Base-by-base conservation (phyloP, 2,113 vertebrate genomes). In the Gymnogyps californianus region DNA sequence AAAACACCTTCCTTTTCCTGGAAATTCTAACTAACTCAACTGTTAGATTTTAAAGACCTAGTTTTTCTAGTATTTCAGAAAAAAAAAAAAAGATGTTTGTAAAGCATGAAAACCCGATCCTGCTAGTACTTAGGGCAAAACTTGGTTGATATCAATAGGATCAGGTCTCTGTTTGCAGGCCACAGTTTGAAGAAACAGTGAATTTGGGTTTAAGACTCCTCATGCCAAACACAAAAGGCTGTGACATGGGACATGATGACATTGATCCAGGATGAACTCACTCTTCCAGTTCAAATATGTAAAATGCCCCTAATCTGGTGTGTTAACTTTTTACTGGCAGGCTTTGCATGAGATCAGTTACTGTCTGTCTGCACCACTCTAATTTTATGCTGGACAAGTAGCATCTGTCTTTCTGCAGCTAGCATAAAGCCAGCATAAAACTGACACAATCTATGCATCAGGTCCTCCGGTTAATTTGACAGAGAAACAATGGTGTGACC, bases 361-460 rank as follows among this genome's bases (percentile, higher is more conserved):
- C 81, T 58, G 91, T 52, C 91, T 84, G 84, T n/a, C 87, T 89
- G 83, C 94, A 76, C 49, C 58, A 16, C 75, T 76, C 70, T 29
- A 8, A 49, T 90, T 90, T 88, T 22, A 85, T 32, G 87, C 92
- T 24, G 74, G 95, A 82, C 82, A 38, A 93, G 92, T 87, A 76
- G 75, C 93, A 80, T 89, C 86, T 61, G 91, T 52, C 91, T 89
- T 83, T 94, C 91, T 49, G 90, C 78, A 85, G 91, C 75, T 84
- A 87, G 83, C 75, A 32, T 42, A 36, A 77, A 72, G 66, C 57
- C 66, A 25, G 74, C 83, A 55, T 51, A 59, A 89, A 91, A 59
- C 78, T 21, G 89, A 57, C 91, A 61, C 16, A 62, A 83, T 89
- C 94, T 83, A 36, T 85, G 94, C 89, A 86, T 52, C 77, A 61